Percentiles rank a stretch among this genome's conserved stretches.
Evolutionary conservation across 2,888 invertebrate species (phyloP).

Genomic region (Drosophila birchii): DNA sequence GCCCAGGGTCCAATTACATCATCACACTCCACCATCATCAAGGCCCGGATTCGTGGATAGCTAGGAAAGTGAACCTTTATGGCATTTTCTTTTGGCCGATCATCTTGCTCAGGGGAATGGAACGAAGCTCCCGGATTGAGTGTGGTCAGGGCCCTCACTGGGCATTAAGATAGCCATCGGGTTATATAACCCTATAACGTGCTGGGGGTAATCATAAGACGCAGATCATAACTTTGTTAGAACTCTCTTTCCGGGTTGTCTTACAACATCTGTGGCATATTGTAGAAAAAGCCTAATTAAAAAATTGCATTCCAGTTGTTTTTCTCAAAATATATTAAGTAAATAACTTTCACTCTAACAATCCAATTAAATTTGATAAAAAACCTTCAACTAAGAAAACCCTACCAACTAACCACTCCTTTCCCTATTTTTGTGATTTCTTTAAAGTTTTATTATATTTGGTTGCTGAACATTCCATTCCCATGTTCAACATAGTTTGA

Average conservation of each 20-base stretch:
- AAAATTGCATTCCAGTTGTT: neutral
- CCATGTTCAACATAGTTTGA: slow-evolving; percentile 54
- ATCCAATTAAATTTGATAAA: slow-evolving; percentile 4
- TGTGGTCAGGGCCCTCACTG: slow-evolving; percentile 42
- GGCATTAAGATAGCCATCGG: slow-evolving; percentile 20
- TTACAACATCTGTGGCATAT: too few relatives aligned
- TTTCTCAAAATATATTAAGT: neutral
- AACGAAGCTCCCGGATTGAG: slow-evolving; percentile 52
- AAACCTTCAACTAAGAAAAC: neutral
- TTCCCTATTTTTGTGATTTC: slow-evolving; percentile 1
- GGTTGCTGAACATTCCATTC: slow-evolving; percentile 51
- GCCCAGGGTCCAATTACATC: slow-evolving; percentile 62
- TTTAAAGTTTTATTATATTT: slow-evolving; percentile 1
- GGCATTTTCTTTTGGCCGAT: slow-evolving; percentile 46
- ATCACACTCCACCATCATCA: slow-evolving; percentile 34
- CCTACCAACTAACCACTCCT: slow-evolving; percentile 1
- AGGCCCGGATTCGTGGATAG: slow-evolving; percentile 16
- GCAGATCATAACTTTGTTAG: slow-evolving; percentile 23
- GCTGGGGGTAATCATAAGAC: slow-evolving; percentile 16
- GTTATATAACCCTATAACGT: slow-evolving; percentile 40
- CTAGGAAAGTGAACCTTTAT: slow-evolving; percentile 54
- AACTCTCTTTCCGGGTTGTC: slow-evolving; percentile 27
- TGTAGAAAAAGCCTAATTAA: neutral
- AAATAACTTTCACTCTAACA: neutral
- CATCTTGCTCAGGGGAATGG: slow-evolving; percentile 61